A percentile compares a stretch with the other conserved stretches of the same genome.
phyloP scores from a whole-genome alignment of 2,113 vertebrate genomes.

The Syngnathus scovelli region DNA sequence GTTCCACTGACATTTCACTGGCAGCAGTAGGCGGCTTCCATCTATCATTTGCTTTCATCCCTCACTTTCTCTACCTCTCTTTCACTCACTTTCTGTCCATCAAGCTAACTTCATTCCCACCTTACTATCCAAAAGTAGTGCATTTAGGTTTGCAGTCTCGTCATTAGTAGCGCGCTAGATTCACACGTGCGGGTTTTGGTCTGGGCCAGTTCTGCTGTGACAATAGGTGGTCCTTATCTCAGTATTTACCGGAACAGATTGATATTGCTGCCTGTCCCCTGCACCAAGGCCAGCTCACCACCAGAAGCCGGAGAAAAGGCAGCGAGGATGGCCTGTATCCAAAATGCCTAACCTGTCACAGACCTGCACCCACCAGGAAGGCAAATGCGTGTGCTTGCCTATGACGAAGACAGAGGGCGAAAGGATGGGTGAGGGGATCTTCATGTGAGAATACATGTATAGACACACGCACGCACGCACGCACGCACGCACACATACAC shows the following conservation, averaged over 20 bases:
- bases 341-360: conserved; percentile 65
- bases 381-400: conserved; percentile 41
- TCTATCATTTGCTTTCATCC: conserved; percentile 45
- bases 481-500: no score
- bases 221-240: conserved; percentile 58
- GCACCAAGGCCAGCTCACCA: conserved; percentile 42
- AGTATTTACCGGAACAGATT: conserved; percentile 67
- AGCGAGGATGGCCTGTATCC: conserved; percentile 61
- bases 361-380: conserved; percentile 56
- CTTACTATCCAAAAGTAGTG: conserved; percentile 33
- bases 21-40: conserved; percentile 49
- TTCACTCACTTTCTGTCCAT: conserved; percentile 36
- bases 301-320: conserved; percentile 52
- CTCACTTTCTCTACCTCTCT: conserved; percentile 26
- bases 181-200: conserved; percentile 34
- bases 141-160: conserved; percentile 23
- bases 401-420: conserved; percentile 38
- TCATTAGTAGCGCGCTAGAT: conserved; percentile 31
- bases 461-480: not conserved
- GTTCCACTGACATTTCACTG: conserved; percentile 64
- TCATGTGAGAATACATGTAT: conserved; percentile 37
- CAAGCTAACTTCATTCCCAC: conserved; percentile 22
- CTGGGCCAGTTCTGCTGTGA: conserved; percentile 52
- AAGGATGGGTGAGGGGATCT: conserved; percentile 15
- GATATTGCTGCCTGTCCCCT: conserved; percentile 60